phyloP scores from a whole-genome alignment of 2,888 invertebrate genomes.

The Catotricha subobsoleta region DNA sequence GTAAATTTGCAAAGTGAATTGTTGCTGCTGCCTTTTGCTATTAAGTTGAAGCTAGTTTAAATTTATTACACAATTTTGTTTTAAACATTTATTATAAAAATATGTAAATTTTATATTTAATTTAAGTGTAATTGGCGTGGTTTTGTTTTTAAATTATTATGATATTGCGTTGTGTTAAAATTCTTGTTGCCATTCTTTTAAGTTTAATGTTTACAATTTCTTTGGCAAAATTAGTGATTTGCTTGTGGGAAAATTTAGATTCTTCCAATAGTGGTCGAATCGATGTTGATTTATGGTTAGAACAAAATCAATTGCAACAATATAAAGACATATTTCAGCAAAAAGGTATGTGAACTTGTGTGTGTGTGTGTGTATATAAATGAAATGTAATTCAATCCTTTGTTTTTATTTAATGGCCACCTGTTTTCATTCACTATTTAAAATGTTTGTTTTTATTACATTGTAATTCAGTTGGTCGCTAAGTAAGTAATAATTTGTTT shows the following conservation, averaged over 20 bases:
- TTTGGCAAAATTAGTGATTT: slow-evolving; percentile 30
- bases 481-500: background rate
- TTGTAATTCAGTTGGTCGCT: background rate
- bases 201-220: slow-evolving; percentile 33
- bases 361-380: too few species aligned
- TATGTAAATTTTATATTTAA: background rate
- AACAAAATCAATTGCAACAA: slow-evolving; percentile 50
- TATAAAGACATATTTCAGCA: slow-evolving; percentile 51
- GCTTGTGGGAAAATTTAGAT: slow-evolving; percentile 27
- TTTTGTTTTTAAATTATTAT: too few species aligned
- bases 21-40: too few species aligned
- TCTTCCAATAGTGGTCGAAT: slow-evolving; percentile 33
- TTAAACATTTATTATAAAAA: too few species aligned
- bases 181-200: slow-evolving; percentile 30
- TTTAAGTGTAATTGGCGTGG: background rate
- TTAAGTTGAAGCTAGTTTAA: too few species aligned
- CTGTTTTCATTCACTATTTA: background rate
- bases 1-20: too few species aligned
- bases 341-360: slow-evolving; percentile 47
- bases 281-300: slow-evolving; percentile 57
- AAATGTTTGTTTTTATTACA: background rate
- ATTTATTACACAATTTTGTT: too few species aligned
- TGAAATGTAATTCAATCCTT: too few species aligned
- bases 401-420: background rate
- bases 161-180: slow-evolving; percentile 28